A percentile compares a stretch with the other conserved stretches of the same genome.
These are phyloP conservation scores for Tortrix viridana DNA, from an alignment of 2,888 invertebrate genomes.

Conservation along the genomic window DNA sequence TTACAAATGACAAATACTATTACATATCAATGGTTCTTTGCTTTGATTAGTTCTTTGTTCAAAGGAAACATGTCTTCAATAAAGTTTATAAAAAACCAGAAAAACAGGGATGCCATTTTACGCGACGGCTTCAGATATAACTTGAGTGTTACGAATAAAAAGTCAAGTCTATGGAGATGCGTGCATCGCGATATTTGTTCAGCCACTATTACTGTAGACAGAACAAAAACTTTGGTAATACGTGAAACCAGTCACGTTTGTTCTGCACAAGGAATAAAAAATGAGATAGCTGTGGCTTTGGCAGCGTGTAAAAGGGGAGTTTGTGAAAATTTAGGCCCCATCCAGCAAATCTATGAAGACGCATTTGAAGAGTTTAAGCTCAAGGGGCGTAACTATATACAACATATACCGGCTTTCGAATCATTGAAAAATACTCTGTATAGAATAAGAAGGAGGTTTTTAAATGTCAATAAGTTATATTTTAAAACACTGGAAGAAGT, in stretches of 20 bases:
- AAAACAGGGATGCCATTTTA: neutral
- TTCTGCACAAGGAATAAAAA: neutral
- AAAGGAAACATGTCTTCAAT: too few relatives aligned
- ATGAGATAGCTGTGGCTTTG: slow-evolving; percentile 1
- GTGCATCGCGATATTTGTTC: slow-evolving; percentile 2
- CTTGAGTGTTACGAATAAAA: neutral
- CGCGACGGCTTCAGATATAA: neutral
- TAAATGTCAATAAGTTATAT: slow-evolving; percentile 2
- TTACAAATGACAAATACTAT: too few relatives aligned
- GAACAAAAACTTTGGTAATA: slow-evolving; percentile 1
- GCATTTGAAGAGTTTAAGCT: slow-evolving; percentile 6
- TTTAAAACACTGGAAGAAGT: neutral
- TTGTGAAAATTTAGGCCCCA: slow-evolving; percentile 6
- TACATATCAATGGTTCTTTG: too few relatives aligned
- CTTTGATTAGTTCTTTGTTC: too few relatives aligned
- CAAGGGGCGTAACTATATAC: slow-evolving; percentile 4
- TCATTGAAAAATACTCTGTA: slow-evolving; percentile 10
- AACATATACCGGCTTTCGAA: slow-evolving; percentile 8
- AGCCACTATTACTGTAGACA: slow-evolving; percentile 6
- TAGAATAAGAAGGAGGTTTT: slow-evolving; percentile 5
- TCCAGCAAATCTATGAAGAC: slow-evolving; percentile 3
- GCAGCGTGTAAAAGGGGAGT: neutral
- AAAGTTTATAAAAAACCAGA: slow-evolving; percentile 6
- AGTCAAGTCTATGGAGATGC: slow-evolving; percentile 5
- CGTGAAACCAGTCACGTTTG: slow-evolving; percentile 1